A percentile compares a stretch with the other conserved stretches of the same genome.
Conservation (phyloP, 2,888 invertebrate species). For the Melitaea athalia region DNA sequence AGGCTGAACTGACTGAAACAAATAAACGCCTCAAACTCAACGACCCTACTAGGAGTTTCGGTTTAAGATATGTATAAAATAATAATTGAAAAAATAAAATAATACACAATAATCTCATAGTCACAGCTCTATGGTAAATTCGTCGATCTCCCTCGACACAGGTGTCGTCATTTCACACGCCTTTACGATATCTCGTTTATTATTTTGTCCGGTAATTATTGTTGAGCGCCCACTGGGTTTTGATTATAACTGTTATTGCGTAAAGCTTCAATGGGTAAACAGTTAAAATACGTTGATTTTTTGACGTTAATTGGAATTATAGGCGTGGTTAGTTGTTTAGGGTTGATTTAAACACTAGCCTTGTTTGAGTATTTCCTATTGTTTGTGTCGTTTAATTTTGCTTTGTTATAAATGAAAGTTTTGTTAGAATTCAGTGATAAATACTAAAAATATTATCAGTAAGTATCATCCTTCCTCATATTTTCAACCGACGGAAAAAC, state of each 20-base stretch:
- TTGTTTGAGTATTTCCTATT: not conserved
- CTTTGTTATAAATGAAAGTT: no score
- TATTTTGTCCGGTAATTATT: constrained; percentile 70
- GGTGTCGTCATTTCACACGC: constrained; percentile 79
- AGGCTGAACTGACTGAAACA: no score
- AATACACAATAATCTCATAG: not conserved
- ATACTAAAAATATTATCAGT: no score
- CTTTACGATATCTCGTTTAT: constrained; percentile 73
- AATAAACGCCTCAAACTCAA: no score
- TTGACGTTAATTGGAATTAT: not conserved
- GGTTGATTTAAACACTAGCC: not conserved
- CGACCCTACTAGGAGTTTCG: no score
- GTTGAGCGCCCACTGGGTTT: constrained; percentile 55
- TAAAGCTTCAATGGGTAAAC: constrained; percentile 19
- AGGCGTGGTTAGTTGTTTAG: not conserved
- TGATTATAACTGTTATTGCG: constrained; percentile 25
- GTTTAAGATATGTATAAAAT: no score
- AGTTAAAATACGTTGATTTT: constrained; percentile 14
- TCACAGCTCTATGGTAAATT: constrained; percentile 44
- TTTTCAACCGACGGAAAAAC: no score
- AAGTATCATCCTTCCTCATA: no score
- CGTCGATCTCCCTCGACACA: constrained; percentile 57
- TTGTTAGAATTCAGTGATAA: no score
- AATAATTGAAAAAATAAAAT: constrained; percentile 9
- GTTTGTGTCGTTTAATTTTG: not conserved